A percentile compares a stretch with the other conserved stretches of the same genome.
phyloP scores from a whole-genome alignment of 2,113 vertebrate species.

The Clarias magur region DNA sequence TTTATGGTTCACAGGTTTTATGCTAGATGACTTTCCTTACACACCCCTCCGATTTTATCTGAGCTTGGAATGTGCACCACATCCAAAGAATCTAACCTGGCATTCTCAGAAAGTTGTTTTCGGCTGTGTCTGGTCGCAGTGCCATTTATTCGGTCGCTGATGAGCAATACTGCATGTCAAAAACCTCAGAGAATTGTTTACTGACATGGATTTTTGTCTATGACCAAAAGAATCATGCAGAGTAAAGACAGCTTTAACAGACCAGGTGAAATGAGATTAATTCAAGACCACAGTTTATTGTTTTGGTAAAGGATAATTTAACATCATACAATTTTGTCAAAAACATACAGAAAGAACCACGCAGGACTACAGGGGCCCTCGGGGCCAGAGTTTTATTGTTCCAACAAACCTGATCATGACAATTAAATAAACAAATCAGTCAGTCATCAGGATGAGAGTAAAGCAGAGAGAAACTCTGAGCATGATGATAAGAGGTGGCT shows the following conservation, averaged over 20 bases:
- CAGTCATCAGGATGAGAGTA: neutral
- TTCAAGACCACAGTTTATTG: neutral
- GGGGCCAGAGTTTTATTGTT: neutral
- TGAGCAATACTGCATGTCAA: neutral
- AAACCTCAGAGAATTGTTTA: neutral
- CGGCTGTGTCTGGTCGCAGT: neutral
- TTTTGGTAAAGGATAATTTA: neutral
- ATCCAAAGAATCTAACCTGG: neutral
- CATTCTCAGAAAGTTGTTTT: neutral
- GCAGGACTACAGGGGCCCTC: neutral
- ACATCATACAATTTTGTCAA: neutral
- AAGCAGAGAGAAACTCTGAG: too few relatives aligned
- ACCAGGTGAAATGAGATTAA: neutral
- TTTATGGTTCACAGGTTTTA: too few relatives aligned
- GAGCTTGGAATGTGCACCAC: too few relatives aligned
- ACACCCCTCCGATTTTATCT: too few relatives aligned
- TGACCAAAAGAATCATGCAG: neutral
- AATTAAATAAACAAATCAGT: neutral
- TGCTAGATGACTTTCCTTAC: too few relatives aligned
- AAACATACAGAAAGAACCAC: neutral
- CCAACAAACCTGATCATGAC: neutral
- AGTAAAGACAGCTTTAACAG: neutral
- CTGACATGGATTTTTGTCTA: neutral
- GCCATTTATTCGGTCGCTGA: neutral
- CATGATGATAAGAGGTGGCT: constrained; percentile 33